Conservation (phyloP, 2,113 vertebrate genomes). For the Melanerpes formicivorus region DNA sequence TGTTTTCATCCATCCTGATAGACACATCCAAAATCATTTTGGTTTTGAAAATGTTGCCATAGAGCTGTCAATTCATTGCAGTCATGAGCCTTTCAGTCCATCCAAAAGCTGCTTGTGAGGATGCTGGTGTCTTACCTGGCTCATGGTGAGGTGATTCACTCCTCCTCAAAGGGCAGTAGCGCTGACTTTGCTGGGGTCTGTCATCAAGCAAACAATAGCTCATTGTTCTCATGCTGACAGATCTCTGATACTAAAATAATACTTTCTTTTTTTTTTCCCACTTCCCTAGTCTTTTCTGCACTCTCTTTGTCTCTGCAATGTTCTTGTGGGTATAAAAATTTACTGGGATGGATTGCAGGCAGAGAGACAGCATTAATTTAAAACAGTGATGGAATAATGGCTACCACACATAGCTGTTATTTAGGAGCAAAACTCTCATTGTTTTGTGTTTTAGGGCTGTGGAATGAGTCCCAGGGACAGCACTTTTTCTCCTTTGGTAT, state of each 20-base stretch:
- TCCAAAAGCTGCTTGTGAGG: neutral
- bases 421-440: conserved; percentile 3
- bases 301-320: neutral
- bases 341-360: neutral
- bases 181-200: neutral
- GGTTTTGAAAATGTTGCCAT: neutral
- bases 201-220: neutral
- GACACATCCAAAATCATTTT: neutral
- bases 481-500: neutral
- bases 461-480: neutral
- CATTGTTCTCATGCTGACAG: neutral
- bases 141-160: neutral
- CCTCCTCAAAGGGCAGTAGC: neutral
- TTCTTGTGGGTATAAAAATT: neutral
- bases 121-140: neutral
- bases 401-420: neutral
- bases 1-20: conserved; percentile 13
- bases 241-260: neutral
- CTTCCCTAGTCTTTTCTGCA: neutral
- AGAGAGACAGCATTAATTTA: neutral
- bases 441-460: neutral
- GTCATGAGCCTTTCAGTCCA: neutral
- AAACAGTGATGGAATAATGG: neutral
- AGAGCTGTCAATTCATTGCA: neutral
- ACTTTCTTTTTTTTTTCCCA: neutral